These are phyloP conservation scores for Syngnathus rostellatus DNA, from an alignment of 2,797 vertebrate species.

Conservation along the genomic window DNA sequence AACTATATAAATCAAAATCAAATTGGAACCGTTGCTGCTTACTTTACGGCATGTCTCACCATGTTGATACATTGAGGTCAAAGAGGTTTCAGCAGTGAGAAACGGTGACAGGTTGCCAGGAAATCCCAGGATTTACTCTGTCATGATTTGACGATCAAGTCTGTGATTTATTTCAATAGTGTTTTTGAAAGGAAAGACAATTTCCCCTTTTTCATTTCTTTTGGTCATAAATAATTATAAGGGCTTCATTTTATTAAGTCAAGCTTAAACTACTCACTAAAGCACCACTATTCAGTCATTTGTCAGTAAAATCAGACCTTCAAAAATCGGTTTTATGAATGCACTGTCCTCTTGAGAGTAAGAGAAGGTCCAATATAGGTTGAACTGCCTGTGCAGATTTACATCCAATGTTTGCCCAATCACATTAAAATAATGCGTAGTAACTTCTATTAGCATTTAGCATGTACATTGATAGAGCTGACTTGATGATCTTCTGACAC, in stretches of 20 bases:
- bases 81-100: neutral
- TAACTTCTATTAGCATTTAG: too few relatives aligned
- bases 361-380: too few relatives aligned
- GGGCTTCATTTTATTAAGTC: neutral
- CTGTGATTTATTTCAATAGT: neutral
- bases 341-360: too few relatives aligned
- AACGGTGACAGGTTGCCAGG: neutral
- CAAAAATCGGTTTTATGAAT: too few relatives aligned
- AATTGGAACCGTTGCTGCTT: neutral
- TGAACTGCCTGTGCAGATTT: too few relatives aligned
- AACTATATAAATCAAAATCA: neutral
- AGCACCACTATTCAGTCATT: neutral
- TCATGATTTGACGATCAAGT: neutral
- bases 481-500: too few relatives aligned
- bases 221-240: neutral
- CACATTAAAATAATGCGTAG: too few relatives aligned
- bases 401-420: too few relatives aligned
- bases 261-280: neutral
- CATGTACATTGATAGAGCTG: too few relatives aligned
- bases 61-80: neutral
- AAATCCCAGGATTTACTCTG: slow-evolving; percentile 7
- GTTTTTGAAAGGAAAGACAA: neutral
- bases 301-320: too few relatives aligned
- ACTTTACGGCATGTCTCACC: neutral
- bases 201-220: neutral